Percentiles rank a stretch among this genome's conserved stretches.
Evolutionary conservation across 64 coral and sea anemone genomes (phyloP).

Genomic region (Exaiptasia diaphana): DNA sequence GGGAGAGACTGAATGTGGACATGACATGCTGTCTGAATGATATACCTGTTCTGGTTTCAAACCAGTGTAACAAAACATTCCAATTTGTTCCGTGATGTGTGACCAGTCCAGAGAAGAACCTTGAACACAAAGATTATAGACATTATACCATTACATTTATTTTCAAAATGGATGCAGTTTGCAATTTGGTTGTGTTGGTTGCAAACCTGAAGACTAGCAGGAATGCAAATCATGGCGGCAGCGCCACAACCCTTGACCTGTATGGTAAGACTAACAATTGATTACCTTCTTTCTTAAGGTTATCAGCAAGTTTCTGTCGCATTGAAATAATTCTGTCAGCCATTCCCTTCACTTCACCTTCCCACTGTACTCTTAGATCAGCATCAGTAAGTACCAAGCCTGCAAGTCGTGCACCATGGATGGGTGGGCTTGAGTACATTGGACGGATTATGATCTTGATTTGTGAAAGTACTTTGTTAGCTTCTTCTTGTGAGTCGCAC

Average conservation of each 20-base stretch:
- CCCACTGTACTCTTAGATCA: conserved; percentile 72
- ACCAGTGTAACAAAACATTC: conserved; percentile 98
- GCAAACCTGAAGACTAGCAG: too few relatives aligned
- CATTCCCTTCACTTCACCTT: conserved; percentile 88
- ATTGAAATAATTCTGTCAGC: conserved; percentile 95
- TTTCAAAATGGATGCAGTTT: background rate
- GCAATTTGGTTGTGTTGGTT: too few relatives aligned
- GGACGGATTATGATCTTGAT: conserved; percentile 96
- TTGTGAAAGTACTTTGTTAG: conserved; percentile 79
- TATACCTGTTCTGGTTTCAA: conserved; percentile 87
- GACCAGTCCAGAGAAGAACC: conserved; percentile 95
- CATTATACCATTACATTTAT: background rate
- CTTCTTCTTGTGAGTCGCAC: conserved; percentile 78
- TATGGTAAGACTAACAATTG: background rate
- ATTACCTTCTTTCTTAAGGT: conserved; percentile 89
- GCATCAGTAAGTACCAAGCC: conserved; percentile 69
- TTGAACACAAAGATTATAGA: background rate
- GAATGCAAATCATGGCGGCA: too few relatives aligned
- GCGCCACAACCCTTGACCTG: too few relatives aligned
- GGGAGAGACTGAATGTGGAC: too few relatives aligned
- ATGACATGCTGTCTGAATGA: too few relatives aligned
- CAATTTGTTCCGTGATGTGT: conserved; percentile 98
- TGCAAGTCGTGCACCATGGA: conserved; percentile 81
- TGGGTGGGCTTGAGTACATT: conserved; percentile 90
- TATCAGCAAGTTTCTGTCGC: conserved; percentile 76